Conservation (phyloP, 2,113 vertebrate species). For the Dryoscopus gambensis region DNA sequence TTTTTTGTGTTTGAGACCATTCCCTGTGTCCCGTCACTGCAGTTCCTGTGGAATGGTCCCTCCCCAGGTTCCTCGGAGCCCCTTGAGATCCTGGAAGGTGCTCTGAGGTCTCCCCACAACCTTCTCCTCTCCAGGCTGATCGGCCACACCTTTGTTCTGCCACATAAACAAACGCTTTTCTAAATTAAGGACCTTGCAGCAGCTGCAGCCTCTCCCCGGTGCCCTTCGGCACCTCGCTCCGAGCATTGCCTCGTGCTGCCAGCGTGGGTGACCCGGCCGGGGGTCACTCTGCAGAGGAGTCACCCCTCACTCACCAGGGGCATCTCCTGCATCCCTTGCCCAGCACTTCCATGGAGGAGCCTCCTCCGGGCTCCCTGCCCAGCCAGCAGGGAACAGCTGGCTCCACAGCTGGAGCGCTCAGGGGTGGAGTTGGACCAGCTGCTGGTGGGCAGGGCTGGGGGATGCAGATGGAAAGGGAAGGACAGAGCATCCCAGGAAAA, state of each 20-base stretch:
- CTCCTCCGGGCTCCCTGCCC: no score
- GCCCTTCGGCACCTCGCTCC: not conserved
- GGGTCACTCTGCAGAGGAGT: not conserved
- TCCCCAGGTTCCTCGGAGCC: not conserved
- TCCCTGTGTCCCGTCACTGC: not conserved
- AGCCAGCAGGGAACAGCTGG: no score
- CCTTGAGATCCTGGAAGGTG: not conserved
- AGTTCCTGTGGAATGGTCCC: not conserved
- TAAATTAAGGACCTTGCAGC: not conserved
- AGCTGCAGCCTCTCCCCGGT: not conserved
- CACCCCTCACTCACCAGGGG: not conserved
- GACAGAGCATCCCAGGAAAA: no score
- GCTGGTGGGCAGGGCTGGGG: no score
- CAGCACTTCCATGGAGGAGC: not conserved
- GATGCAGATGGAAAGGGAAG: no score
- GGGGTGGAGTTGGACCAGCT: no score
- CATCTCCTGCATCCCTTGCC: not conserved
- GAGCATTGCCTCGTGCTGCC: not conserved
- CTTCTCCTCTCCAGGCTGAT: not conserved
- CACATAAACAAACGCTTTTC: not conserved
- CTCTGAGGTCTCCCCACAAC: not conserved
- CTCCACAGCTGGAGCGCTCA: no score
- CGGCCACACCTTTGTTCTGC: not conserved
- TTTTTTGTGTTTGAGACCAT: not conserved
- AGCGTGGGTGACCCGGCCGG: not conserved